Evolutionary conservation across 2,113 vertebrate genomes (phyloP), one percentile per base, ranked within the genome.

Genomic region (Syngnathus floridae): DNA sequence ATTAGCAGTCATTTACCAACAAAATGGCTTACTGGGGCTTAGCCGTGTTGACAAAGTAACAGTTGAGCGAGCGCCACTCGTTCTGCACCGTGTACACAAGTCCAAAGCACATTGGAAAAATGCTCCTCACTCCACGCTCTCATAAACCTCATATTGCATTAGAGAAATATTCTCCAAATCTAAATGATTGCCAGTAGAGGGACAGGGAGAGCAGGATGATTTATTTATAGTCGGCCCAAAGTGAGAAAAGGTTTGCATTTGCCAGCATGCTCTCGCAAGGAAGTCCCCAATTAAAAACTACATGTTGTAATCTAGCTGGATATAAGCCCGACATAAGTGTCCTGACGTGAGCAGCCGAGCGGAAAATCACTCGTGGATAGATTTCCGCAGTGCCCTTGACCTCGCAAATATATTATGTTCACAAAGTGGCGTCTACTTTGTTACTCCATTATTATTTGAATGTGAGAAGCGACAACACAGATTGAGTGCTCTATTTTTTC

Each of bases 231-330:
- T 31, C 26, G 26, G 26, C 26, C 2, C 26, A 31, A 31, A 31
- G 38, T 40, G 48, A 66, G 49, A 45, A 22, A 26, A 49, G 43
- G 58, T 12, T 16, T 46, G 49, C 64, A 51, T 64, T 71, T 72
- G 64, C 16, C 19, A 69, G 37, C 46, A 62, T 12, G 48, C 62
- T 66, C 36, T 72, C 37, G 8, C 56, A 40, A 56, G 55, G 71
- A 65, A 48, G 60, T 65, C 69, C 56, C 78, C 75, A 85, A 83
- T 87, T 87, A 84, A 87, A 83, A 80, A 72, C 73, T 74, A 62
- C 67, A 66, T 82, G 77, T 81, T 81, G 54, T 81, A 80, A 84
- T 87, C 70, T 72, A 41, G 69, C 68, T 71, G 75, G 72, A 80
- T 49, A 76, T 55, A 43, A 37, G 59, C 66, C 66, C 73, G 76